phyloP scores from a whole-genome alignment of 2,113 vertebrate genomes.

The Hippotragus niger region DNA sequence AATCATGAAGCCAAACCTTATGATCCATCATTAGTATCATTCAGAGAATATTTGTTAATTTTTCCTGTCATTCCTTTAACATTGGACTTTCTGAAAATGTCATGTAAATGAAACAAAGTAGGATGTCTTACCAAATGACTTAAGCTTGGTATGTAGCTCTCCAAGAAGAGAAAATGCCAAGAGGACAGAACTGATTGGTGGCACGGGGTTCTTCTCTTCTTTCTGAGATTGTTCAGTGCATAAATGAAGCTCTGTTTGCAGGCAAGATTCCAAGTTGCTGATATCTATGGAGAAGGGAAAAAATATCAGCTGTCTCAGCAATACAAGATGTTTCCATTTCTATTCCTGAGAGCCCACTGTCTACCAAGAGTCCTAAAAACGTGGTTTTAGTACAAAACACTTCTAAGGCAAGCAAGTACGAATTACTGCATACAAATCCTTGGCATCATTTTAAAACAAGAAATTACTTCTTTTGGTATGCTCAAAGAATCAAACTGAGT shows the following conservation, averaged over 20 bases:
- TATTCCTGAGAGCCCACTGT: neutral
- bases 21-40: neutral
- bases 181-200: constrained; percentile 84
- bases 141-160: constrained; percentile 90
- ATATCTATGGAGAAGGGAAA: constrained; percentile 77
- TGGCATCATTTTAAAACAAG: constrained; percentile 6
- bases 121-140: constrained; percentile 88
- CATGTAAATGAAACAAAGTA: neutral
- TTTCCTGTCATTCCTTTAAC: neutral
- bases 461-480: neutral
- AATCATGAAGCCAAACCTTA: neutral
- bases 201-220: constrained; percentile 66
- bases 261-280: constrained; percentile 79
- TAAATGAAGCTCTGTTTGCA: constrained; percentile 87
- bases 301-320: neutral
- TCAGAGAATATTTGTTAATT: neutral
- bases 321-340: neutral
- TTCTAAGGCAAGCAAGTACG: neutral
- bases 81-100: neutral
- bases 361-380: neutral
- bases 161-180: constrained; percentile 91
- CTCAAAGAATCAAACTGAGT: constrained; percentile 23
- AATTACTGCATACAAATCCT: neutral
- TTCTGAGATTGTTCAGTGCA: constrained; percentile 66
- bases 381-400: neutral